phyloP scores from a whole-genome alignment of 2,113 vertebrate genomes.

The Arvicanthis niloticus region DNA sequence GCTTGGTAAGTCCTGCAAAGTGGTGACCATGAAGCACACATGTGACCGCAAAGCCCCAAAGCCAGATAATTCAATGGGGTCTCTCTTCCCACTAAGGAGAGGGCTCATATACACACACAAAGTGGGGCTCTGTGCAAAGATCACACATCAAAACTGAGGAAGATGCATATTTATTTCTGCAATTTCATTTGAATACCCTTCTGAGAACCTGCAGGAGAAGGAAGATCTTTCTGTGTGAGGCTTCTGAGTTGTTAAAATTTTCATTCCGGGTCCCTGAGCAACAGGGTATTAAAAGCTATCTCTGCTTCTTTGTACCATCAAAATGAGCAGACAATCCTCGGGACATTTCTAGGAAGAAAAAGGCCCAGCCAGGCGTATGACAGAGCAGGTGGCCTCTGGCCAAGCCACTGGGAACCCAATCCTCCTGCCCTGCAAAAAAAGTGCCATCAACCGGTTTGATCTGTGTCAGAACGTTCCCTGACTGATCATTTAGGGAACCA shows the following conservation, averaged over 20 bases:
- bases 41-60: not conserved
- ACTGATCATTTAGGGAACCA: not conserved
- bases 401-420: accelerated
- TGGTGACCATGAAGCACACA: no score
- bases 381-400: not conserved
- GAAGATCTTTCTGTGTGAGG: conserved; percentile 74
- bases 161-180: conserved; percentile 84
- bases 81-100: not conserved
- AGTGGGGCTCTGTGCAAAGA: conserved; percentile 75
- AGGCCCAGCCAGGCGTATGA: not conserved
- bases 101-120: conserved; percentile 45
- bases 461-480: not conserved
- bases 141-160: conserved; percentile 82
- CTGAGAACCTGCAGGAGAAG: conserved; percentile 79
- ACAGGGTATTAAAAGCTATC: conserved; percentile 57
- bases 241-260: conserved; percentile 70
- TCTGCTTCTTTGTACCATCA: not conserved
- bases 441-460: accelerated
- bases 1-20: not conserved
- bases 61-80: not conserved
- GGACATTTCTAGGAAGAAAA: not conserved
- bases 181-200: conserved; percentile 84
- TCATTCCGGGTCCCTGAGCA: conserved; percentile 66
- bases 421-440: not conserved
- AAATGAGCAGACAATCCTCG: not conserved